A percentile compares a stretch with the other conserved stretches of the same genome.
Conservation (phyloP, 2,113 vertebrate genomes). For the Rousettus leschenaultii region DNA sequence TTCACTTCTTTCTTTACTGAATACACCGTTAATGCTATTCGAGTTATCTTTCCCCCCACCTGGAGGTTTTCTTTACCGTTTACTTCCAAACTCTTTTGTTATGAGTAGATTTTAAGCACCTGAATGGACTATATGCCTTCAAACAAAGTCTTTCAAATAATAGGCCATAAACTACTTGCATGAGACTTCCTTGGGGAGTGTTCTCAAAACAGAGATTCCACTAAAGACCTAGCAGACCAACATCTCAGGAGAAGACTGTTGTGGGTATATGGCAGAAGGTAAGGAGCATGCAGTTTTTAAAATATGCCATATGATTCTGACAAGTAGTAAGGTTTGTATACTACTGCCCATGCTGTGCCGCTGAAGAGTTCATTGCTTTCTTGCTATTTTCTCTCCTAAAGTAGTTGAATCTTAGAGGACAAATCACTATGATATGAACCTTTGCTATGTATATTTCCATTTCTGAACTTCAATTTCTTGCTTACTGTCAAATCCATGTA, state of each 20-base stretch:
- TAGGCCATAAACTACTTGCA: not conserved
- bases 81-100: not conserved
- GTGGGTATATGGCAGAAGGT: not conserved
- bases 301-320: not conserved
- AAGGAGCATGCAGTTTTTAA: not conserved
- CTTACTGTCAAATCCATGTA: not conserved
- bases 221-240: not conserved
- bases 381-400: not conserved
- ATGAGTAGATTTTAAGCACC: not conserved
- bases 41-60: fast-evolving
- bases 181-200: not conserved
- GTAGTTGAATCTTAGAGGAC: not conserved
- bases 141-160: not conserved
- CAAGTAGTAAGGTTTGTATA: not conserved
- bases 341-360: too few species aligned
- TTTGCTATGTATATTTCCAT: not conserved
- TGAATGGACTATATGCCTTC: not conserved
- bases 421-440: not conserved
- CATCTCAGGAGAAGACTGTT: not conserved
- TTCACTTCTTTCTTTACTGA: not conserved
- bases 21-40: not conserved
- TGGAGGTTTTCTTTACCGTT: not conserved
- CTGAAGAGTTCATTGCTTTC: not conserved
- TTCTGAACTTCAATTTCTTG: not conserved
- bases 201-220: not conserved